These are phyloP conservation scores for Poecilus cupreus DNA, from an alignment of 2,888 invertebrate species.

Conservation along the genomic window DNA sequence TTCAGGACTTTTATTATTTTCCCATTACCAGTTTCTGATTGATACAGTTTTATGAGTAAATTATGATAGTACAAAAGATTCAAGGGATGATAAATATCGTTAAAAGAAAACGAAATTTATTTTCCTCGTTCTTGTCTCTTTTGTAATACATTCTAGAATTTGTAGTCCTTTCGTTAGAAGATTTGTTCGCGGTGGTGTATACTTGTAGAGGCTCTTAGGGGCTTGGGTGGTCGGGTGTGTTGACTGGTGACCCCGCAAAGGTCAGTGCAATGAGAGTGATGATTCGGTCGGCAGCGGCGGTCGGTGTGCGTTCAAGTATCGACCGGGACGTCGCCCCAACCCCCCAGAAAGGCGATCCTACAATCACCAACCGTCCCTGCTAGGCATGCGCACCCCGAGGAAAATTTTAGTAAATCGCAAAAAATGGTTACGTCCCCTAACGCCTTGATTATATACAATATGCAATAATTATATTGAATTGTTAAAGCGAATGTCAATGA, in stretches of 20 bases:
- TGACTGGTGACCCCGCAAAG: slow-evolving; percentile 38
- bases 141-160: neutral
- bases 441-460: too few relatives aligned
- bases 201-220: neutral
- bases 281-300: slow-evolving; percentile 11
- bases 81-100: too few relatives aligned
- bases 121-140: neutral
- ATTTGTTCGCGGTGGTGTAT: neutral
- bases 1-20: too few relatives aligned
- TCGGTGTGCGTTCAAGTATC: slow-evolving; percentile 41
- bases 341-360: neutral
- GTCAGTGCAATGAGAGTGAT: slow-evolving; percentile 55
- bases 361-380: neutral
- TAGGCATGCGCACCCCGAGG: neutral
- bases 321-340: slow-evolving; percentile 2
- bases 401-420: too few relatives aligned
- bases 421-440: too few relatives aligned
- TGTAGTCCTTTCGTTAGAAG: neutral
- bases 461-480: too few relatives aligned
- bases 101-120: too few relatives aligned
- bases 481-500: too few relatives aligned
- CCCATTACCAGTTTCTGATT: too few relatives aligned
- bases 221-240: neutral
- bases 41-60: too few relatives aligned
- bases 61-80: too few relatives aligned